These are phyloP conservation scores for Cherax destructor DNA, from an alignment of 1,140 invertebrate species.

Conservation along the genomic window DNA sequence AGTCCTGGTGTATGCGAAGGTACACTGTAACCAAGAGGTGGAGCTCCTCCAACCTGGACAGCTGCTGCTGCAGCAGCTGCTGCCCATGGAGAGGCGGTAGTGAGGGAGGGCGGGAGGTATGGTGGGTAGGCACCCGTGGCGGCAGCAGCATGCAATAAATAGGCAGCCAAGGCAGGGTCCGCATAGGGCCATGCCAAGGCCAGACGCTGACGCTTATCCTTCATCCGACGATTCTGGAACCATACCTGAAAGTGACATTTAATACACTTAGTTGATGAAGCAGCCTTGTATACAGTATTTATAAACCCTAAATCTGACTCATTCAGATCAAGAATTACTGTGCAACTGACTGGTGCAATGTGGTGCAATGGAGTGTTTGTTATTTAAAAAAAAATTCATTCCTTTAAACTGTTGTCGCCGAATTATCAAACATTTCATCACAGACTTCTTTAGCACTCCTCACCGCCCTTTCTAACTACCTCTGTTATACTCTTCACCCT, in stretches of 20 bases:
- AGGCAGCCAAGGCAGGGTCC: conserved; percentile 92
- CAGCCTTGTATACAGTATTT: conserved; percentile 43
- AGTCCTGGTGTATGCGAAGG: conserved; percentile 40
- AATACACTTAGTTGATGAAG: too few relatives aligned
- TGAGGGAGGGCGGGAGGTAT: conserved; percentile 50
- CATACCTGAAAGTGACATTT: conserved; percentile 88
- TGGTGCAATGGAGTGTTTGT: too few relatives aligned
- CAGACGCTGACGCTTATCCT: conserved; percentile 95
- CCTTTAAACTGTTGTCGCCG: too few relatives aligned
- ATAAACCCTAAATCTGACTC: background rate
- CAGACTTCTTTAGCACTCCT: too few relatives aligned
- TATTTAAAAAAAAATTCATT: too few relatives aligned
- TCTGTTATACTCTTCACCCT: too few relatives aligned
- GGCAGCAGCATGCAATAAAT: conserved; percentile 90
- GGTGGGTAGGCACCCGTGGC: conserved; percentile 61
- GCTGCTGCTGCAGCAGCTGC: conserved; percentile 49
- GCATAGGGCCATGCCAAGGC: conserved; percentile 93
- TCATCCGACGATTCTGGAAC: conserved; percentile 99
- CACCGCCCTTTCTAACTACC: too few relatives aligned
- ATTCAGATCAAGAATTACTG: too few relatives aligned
- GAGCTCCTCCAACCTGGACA: conserved; percentile 32
- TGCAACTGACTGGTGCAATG: too few relatives aligned
- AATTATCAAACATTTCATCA: too few relatives aligned
- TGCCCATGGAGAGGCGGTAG: conserved; percentile 23
- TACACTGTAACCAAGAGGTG: conserved; percentile 33